Conservation (phyloP, 2,888 invertebrate species). For the Agrochola macilenta region DNA sequence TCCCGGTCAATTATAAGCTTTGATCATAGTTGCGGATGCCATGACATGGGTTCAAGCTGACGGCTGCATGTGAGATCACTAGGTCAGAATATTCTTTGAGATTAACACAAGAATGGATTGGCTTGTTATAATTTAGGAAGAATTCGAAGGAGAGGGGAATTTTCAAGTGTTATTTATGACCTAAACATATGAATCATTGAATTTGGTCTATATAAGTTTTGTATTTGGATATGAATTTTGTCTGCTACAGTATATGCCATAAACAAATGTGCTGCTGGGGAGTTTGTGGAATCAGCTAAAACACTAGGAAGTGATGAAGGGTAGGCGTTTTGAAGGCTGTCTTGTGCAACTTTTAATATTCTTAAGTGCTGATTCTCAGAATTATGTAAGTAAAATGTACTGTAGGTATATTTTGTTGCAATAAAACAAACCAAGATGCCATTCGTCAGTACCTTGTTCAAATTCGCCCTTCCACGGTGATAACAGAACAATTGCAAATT, state of each 20-base stretch:
- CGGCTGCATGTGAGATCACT: conserved; percentile 57
- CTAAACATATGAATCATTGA: not conserved
- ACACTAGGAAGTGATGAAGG: not conserved
- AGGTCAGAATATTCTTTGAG: conserved; percentile 59
- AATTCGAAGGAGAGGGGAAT: not conserved
- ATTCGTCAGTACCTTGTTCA: conserved; percentile 44
- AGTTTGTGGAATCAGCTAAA: not conserved
- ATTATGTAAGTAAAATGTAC: not conserved
- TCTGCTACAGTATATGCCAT: not conserved
- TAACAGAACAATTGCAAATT: conserved; percentile 60
- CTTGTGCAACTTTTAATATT: not conserved
- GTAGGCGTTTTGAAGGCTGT: not conserved
- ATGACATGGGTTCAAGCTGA: conserved; percentile 70
- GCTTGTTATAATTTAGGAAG: conserved; percentile 26
- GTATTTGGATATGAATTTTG: not conserved
- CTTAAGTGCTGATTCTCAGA: not conserved
- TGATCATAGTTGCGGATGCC: conserved; percentile 70
- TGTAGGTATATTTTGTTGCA: conserved; percentile 4
- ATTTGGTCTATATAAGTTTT: not conserved
- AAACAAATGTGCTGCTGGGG: not conserved
- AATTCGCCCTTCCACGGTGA: conserved; percentile 38
- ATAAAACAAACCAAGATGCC: conserved; percentile 44
- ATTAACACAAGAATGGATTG: conserved; percentile 34
- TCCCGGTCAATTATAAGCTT: conserved; percentile 74
- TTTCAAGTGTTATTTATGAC: not conserved